Percentiles rank a stretch among this genome's conserved stretches.
phyloP scores from a whole-genome alignment of 2,113 vertebrate species.

The Triplophysa rosa region DNA sequence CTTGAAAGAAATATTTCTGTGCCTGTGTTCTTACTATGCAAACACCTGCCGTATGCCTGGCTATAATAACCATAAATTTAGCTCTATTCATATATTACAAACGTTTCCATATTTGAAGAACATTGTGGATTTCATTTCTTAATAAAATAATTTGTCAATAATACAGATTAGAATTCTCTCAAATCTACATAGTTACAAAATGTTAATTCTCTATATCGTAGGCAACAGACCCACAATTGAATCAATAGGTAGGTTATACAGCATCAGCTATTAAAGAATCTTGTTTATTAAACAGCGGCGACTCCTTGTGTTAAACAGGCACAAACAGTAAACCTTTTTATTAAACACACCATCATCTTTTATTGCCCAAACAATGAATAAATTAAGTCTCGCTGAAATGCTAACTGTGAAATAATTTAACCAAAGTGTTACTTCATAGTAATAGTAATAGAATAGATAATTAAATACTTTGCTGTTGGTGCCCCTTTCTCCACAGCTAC shows the following conservation, averaged over 20 bases:
- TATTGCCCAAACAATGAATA: slow-evolving; percentile 71
- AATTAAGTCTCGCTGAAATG: slow-evolving; percentile 76
- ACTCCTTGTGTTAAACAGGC: slow-evolving; percentile 73
- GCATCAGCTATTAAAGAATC: slow-evolving; percentile 69
- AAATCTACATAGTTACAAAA: slow-evolving; percentile 71
- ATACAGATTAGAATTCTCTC: slow-evolving; percentile 75
- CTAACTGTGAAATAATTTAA: slow-evolving; percentile 68
- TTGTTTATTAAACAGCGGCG: slow-evolving; percentile 55
- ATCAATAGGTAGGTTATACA: slow-evolving; percentile 71
- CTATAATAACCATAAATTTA: slow-evolving; percentile 62
- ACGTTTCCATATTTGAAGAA: slow-evolving; percentile 67
- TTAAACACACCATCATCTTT: slow-evolving; percentile 68
- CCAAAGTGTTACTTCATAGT: slow-evolving; percentile 60
- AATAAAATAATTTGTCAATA: slow-evolving; percentile 81
- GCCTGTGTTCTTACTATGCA: background rate
- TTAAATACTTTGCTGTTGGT: slow-evolving; percentile 72
- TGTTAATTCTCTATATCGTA: slow-evolving; percentile 69
- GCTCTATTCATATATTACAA: slow-evolving; percentile 78
- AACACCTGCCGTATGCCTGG: slow-evolving; percentile 18
- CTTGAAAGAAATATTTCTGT: slow-evolving; percentile 3
- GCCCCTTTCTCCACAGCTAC: slow-evolving; percentile 55
- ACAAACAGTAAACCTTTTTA: slow-evolving; percentile 69
- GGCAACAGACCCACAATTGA: slow-evolving; percentile 68
- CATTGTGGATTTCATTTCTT: slow-evolving; percentile 68
- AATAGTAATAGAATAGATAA: slow-evolving; percentile 64